Conservation (phyloP, 2,113 vertebrate species). For the Columba janthina region DNA sequence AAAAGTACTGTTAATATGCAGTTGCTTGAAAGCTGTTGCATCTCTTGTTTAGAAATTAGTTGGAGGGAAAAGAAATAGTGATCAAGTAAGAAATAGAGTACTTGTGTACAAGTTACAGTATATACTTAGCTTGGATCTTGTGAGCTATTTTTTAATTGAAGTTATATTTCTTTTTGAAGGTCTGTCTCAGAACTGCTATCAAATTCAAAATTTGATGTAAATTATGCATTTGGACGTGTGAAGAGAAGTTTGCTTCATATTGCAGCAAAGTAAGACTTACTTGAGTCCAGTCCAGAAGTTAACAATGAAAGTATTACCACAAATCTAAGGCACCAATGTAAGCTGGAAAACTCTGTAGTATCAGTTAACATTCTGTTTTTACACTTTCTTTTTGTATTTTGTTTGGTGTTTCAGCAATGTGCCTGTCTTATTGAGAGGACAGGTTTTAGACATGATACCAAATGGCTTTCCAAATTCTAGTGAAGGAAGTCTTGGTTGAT, state of each 20-base stretch:
- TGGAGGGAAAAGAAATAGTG: not conserved
- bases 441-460: not conserved
- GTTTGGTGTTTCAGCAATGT: not conserved
- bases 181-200: conserved; percentile 95
- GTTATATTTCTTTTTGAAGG: conserved; percentile 69
- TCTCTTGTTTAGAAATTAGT: not conserved
- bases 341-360: conserved; percentile 56
- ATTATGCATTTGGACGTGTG: conserved; percentile 98
- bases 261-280: conserved; percentile 93
- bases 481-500: not conserved
- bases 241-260: conserved; percentile 99
- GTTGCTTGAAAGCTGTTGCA: not conserved
- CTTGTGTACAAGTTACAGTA: not conserved
- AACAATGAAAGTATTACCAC: conserved; percentile 54
- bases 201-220: conserved; percentile 99
- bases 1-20: not conserved
- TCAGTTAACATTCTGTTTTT: conserved; percentile 31
- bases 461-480: not conserved
- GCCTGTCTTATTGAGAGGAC: not conserved
- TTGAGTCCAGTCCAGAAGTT: conserved; percentile 50
- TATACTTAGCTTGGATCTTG: not conserved
- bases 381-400: not conserved
- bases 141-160: not conserved
- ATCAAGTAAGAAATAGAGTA: not conserved
- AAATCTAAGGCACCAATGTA: conserved; percentile 65